These are phyloP conservation scores for Apus apus DNA, from an alignment of 2,113 vertebrate genomes.

Conservation along the genomic window DNA sequence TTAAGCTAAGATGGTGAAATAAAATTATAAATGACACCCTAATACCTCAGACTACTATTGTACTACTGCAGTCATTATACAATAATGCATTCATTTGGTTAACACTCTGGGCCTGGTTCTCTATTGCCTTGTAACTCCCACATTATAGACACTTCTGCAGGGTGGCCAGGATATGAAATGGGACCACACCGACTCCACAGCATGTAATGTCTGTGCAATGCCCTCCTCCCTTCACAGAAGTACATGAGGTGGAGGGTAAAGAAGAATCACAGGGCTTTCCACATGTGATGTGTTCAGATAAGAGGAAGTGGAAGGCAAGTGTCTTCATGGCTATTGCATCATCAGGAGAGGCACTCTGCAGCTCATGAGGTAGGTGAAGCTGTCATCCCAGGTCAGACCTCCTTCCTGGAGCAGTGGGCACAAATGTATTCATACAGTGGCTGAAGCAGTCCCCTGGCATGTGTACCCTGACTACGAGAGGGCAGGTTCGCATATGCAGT, in stretches of 20 bases:
- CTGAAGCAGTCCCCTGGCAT: background rate
- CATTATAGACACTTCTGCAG: fast-evolving
- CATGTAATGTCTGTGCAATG: background rate
- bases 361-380: background rate
- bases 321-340: background rate
- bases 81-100: background rate
- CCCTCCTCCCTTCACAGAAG: background rate
- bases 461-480: background rate
- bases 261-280: background rate
- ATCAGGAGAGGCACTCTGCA: background rate
- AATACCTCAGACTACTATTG: background rate
- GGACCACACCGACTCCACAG: background rate
- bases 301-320: background rate
- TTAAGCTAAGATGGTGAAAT: background rate
- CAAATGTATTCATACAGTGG: fast-evolving
- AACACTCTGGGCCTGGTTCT: background rate
- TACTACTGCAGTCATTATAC: background rate
- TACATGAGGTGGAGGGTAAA: background rate
- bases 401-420: background rate
- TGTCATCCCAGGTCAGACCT: background rate
- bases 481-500: fast-evolving
- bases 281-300: fast-evolving
- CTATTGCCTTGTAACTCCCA: background rate
- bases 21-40: background rate
- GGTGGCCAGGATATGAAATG: background rate